Base-by-base conservation (phyloP, 2,888 invertebrate genomes). In the Stegophylla sp. region DNA sequence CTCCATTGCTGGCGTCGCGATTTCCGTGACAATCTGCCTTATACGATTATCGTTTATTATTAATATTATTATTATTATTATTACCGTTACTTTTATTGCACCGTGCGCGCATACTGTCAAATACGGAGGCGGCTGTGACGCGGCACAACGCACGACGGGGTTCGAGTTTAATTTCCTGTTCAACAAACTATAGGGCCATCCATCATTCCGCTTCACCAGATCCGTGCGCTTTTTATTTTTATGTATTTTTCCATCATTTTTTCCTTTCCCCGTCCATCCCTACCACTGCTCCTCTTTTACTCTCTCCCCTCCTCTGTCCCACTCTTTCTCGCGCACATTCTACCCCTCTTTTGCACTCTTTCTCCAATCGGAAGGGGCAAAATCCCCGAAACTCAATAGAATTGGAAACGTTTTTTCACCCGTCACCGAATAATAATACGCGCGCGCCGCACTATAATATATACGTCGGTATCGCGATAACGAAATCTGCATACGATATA, bases 101-200 rank as follows among this genome's bases (percentile, higher is more conserved):
- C 45, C 1, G 28, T 12, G 59, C 20, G 74, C 61, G 26, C 15
- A 41, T 43, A 64, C 63, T 61, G 63, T 75, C 63, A 63, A 75
- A 75, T 23, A 23, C 23, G 0, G 26, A 20, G 66, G 13, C 34
- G 43, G 43, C 20, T 2, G 26, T 23, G 20, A 28, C 20, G 74
- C 53, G 23, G 34, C 15, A 41, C n/a, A n/a, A n/a, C n/a, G n/a
- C 67, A 12, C 67, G 56, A 77, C 77, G 77, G 77, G 67, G 67
- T 66, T 66, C 66, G 41, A 66, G 77, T 79, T 79, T 79, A 79
- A 79, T 79, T 79, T 79, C 79, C 79, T 79, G 79, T 71, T 63
- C 69, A 59, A 61, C 79, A 79, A 71, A 79, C 69, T 61, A 51
- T 51, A 23, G 28, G 45, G 59, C 79, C 79, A 79, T 79, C 79